Evolutionary conservation across 2,797 vertebrate genomes (phyloP), one percentile per base, ranked within the genome.

Genomic region (Poeciliopsis presidionis): DNA sequence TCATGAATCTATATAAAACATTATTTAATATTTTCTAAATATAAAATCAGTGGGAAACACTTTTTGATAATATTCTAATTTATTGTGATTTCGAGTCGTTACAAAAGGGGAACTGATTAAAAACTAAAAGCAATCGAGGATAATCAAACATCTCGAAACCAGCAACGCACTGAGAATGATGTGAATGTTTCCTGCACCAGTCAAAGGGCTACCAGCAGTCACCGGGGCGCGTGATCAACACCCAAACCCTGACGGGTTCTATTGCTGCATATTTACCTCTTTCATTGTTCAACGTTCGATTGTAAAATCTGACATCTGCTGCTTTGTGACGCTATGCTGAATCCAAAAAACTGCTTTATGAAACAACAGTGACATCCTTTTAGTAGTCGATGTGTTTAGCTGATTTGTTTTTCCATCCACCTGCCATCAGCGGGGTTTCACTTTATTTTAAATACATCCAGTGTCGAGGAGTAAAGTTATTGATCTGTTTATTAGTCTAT

Each of bases 181-280:
- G 71, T 89, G 88, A 92, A 92, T 92, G 90, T 94, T 93, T 94
- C 82, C 87, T 90, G 90, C 86, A 94, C 84, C 91, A 91, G 86
- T 91, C 84, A 93, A 94, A 95, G 93, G 94, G 94, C 93, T 94
- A 93, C 84, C 90, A 87, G 91, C 82, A 89, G 88, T 89, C 87
- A 90, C 89, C 84, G 84, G 87, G 86, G 90, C 88, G 82, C 57
- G 69, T 45, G 81, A 90, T 91, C 78, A 82, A 89, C 77, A 49
- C 20, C 75, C 82, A 91, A 90, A 84, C 86, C 85, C 86, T 30
- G 84, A 80, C 73, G 86, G 87, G 84, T 91, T 86, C 82, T 91
- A 83, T 91, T 91, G 89, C 92, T 93, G 88, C 90, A 90, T 91
- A 93, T 90, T 94, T 91, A 93, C 91, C 90, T 93, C 91, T 91